A percentile compares a stretch with the other conserved stretches of the same genome.
Conservation (phyloP, 2,888 invertebrate species). For the Lasius platythorax region DNA sequence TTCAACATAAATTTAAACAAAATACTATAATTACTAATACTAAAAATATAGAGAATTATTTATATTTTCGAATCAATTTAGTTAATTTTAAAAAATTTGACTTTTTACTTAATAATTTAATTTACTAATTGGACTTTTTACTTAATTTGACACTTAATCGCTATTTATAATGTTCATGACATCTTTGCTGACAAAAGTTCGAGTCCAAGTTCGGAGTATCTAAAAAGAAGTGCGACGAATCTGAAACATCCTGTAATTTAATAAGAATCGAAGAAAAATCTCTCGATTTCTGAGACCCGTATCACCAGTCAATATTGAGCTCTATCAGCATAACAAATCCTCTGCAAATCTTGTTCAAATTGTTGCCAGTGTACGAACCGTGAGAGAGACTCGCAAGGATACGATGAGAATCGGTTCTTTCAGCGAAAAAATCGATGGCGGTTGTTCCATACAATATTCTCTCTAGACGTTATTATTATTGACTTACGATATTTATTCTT, state of each 20-base stretch:
- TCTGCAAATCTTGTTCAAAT: slow-evolving; percentile 44
- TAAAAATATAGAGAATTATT: neutral
- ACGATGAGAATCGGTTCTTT: slow-evolving; percentile 53
- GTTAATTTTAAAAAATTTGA: slow-evolving; percentile 4
- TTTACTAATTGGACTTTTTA: neutral
- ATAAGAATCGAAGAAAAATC: neutral
- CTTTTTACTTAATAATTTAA: neutral
- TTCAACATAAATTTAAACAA: slow-evolving; percentile 3
- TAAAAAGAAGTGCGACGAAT: neutral
- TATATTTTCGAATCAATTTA: neutral
- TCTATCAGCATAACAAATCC: slow-evolving; percentile 52
- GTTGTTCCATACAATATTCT: slow-evolving; percentile 48
- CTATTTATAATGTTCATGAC: neutral
- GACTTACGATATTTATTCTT: slow-evolving; percentile 84
- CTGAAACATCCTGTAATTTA: neutral
- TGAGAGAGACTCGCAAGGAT: slow-evolving; percentile 48
- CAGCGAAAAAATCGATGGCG: slow-evolving; percentile 57
- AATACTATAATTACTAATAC: neutral
- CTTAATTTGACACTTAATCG: neutral
- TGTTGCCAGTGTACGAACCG: neutral
- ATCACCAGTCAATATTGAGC: slow-evolving; percentile 54
- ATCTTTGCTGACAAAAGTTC: neutral
- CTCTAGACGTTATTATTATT: slow-evolving; percentile 81
- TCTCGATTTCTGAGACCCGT: slow-evolving; percentile 2
- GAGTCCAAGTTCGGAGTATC: neutral